Base-by-base conservation (phyloP, 2,888 invertebrate genomes). In the Stenurella melanura region DNA sequence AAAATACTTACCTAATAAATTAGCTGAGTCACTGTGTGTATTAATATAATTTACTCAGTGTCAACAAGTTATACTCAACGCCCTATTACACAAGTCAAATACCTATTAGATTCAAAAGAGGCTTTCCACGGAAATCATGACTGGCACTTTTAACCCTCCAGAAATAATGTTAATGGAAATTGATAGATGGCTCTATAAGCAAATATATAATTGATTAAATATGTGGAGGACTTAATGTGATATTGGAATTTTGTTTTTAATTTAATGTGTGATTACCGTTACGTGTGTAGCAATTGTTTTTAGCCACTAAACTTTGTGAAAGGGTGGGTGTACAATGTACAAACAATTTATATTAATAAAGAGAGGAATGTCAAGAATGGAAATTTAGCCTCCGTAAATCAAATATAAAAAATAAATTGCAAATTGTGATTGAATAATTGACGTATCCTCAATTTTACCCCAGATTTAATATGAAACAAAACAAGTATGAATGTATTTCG, bases 81-180 rank as follows among this genome's bases (percentile, higher is more conserved):
- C 72, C 63, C 72, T 54, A 72, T 72, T 72, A 72, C 61, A 63
- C 61, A 72, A 72, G 72, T 61, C 63, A 72, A 72, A 72, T 72
- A 72, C 72, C 72, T 72, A 72, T 72, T 72, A 72, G 50, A 72
- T 72, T 72, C 63, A 72, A 63, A 72, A 63, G 63, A 72, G 72
- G 63, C 50, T 72, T 72, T 72, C 72, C 72, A 54, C 50, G 63
- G 72, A 61, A 72, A 63, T 61, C 72, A 61, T 72, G 72, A 72
- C 72, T 72, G 38, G 72, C 72, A 72, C 63, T 63, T 72, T 72
- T 54, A 72, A 42, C 72, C 72, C 72, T 19, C 63, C 63, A 72
- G 21, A 67, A 61, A 30, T 60, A 54, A 54, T 72, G 72, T 54
- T 72, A 72, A 72, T 72, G 72, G 54, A 72, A 72, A 72, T 50